Conservation (phyloP, 2,113 vertebrate species). For the Takifugu bimaculatus region DNA sequence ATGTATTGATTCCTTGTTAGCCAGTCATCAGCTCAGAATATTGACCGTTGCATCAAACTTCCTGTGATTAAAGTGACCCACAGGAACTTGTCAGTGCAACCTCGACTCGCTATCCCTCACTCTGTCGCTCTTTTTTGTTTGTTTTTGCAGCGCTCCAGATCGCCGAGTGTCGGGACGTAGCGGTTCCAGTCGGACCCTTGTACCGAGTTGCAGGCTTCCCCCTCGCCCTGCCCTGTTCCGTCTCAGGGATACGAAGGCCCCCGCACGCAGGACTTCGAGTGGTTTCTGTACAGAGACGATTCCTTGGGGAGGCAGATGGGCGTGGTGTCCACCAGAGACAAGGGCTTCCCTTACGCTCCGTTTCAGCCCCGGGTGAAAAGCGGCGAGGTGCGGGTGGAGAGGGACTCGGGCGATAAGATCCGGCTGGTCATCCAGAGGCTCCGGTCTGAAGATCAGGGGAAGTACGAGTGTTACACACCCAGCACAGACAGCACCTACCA, state of each 20-base stretch:
- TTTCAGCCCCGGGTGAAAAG: slow-evolving; percentile 72
- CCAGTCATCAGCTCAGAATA: slow-evolving; percentile 33
- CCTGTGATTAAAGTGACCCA: slow-evolving; percentile 11
- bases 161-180: slow-evolving; percentile 74
- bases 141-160: slow-evolving; percentile 52
- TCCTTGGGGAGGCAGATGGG: slow-evolving; percentile 69
- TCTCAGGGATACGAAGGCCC: slow-evolving; percentile 80
- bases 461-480: slow-evolving; percentile 86
- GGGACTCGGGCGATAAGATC: slow-evolving; percentile 75
- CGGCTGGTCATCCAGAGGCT: slow-evolving; percentile 77
- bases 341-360: slow-evolving; percentile 74
- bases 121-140: not conserved
- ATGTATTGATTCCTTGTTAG: slow-evolving; percentile 37
- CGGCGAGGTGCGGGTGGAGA: slow-evolving; percentile 79
- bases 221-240: slow-evolving; percentile 78
- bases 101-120: not conserved
- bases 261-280: slow-evolving; percentile 83
- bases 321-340: slow-evolving; percentile 80
- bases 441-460: slow-evolving; percentile 78
- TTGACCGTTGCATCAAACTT: slow-evolving; percentile 26
- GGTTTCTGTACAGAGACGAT: slow-evolving; percentile 78
- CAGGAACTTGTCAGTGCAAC: slow-evolving; percentile 1
- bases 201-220: slow-evolving; percentile 81
- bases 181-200: slow-evolving; percentile 77
- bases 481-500: slow-evolving; percentile 78